Evolutionary conservation across 2,797 vertebrate genomes (phyloP).

Genomic region (Darevskia mixta): DNA sequence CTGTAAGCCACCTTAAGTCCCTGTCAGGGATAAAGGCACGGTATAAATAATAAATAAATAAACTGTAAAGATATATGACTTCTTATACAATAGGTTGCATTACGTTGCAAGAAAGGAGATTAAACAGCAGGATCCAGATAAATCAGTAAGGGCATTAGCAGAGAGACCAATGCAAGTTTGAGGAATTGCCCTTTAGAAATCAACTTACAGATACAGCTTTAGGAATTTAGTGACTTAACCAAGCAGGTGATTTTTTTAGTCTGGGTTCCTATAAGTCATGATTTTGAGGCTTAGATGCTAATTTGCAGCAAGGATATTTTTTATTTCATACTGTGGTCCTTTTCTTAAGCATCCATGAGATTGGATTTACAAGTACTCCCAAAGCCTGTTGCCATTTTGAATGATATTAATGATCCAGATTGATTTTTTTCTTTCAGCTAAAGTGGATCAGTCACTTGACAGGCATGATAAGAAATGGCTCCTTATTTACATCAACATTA

Average conservation of each 20-base stretch:
- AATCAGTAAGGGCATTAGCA: background rate
- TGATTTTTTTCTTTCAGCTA: conserved; percentile 52
- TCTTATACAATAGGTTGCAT: background rate
- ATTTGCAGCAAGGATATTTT: conserved; percentile 58
- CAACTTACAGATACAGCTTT: background rate
- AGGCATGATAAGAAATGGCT: conserved; percentile 55
- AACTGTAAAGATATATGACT: background rate
- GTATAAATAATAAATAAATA: too few relatives aligned
- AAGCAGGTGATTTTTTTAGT: conserved; percentile 28
- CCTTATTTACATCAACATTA: background rate
- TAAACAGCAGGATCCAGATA: background rate
- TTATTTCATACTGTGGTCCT: conserved; percentile 51
- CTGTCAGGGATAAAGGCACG: too few relatives aligned
- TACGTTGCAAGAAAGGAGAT: background rate
- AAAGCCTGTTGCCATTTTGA: conserved; percentile 54
- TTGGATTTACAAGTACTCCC: conserved; percentile 66
- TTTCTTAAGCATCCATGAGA: conserved; percentile 61
- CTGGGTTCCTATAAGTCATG: conserved; percentile 20
- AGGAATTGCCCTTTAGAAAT: conserved; percentile 16
- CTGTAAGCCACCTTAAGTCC: too few relatives aligned
- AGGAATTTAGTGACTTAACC: conserved; percentile 47
- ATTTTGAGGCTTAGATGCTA: conserved; percentile 37
- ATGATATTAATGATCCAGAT: conserved; percentile 58
- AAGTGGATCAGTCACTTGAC: conserved; percentile 67
- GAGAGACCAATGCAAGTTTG: background rate